Conservation (phyloP, 2,888 invertebrate species). For the Geophilus truncorum region DNA sequence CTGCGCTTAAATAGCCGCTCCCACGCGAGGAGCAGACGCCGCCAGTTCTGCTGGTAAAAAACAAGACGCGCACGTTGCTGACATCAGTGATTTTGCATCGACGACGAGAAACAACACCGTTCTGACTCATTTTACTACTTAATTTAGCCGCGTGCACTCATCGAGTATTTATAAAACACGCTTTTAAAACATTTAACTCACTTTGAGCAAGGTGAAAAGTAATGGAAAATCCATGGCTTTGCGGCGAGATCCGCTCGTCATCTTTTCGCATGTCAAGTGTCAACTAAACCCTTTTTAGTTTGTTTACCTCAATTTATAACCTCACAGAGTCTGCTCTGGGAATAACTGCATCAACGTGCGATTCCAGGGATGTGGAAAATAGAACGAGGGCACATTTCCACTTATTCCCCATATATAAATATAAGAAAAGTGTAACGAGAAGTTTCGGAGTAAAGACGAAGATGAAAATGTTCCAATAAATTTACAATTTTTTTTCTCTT, state of each 20-base stretch:
- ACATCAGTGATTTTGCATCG: no score
- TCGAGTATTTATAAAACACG: not conserved
- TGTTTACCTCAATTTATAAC: not conserved
- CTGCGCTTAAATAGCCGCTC: not conserved
- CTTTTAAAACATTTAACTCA: not conserved
- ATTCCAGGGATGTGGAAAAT: slow-evolving; percentile 1
- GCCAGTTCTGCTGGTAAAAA: not conserved
- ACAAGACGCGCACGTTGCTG: not conserved
- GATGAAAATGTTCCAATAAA: not conserved
- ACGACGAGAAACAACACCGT: not conserved
- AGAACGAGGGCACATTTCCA: not conserved
- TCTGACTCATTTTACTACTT: not conserved
- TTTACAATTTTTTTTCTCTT: no score
- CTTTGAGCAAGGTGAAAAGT: not conserved
- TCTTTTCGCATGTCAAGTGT: no score
- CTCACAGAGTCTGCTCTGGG: no score
- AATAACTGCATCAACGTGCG: not conserved
- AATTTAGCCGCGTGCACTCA: not conserved
- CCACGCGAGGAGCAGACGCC: no score
- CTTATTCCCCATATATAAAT: not conserved
- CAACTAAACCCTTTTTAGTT: not conserved
- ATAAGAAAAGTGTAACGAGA: not conserved
- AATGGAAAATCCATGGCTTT: not conserved
- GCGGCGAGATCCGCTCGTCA: no score
- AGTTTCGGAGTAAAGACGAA: no score